Percentiles rank a stretch among this genome's conserved stretches.
phyloP scores from a whole-genome alignment of 1,140 invertebrate genomes.

The Schmidtea mediterranea region DNA sequence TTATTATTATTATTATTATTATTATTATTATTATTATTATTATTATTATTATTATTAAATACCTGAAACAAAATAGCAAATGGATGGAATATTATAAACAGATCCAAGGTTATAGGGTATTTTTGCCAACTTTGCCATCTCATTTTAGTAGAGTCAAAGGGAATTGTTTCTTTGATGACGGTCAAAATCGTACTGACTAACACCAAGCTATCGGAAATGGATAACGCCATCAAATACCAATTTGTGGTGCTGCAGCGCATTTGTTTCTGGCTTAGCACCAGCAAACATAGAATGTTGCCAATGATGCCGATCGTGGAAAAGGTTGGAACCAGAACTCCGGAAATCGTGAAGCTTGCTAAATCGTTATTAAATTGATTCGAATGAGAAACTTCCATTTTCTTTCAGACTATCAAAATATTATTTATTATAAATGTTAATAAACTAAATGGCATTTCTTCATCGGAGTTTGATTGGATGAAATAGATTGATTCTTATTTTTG shows the following conservation, averaged over 20 bases:
- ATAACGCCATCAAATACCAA: conserved; percentile 19
- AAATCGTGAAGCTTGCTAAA: no score
- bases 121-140: not conserved
- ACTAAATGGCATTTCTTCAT: no score
- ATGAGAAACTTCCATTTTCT: no score
- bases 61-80: conserved; percentile 1
- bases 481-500: no score
- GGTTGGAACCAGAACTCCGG: no score
- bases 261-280: conserved; percentile 16
- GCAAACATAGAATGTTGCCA: conserved; percentile 19
- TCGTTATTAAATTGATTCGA: no score
- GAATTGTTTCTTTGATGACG: not conserved
- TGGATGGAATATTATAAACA: not conserved
- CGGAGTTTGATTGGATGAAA: no score
- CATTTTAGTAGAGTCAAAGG: not conserved
- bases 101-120: not conserved
- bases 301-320: conserved; percentile 13
- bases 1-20: no score
- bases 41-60: no score
- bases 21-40: no score
- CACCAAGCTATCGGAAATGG: conserved; percentile 19
- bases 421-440: no score
- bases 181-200: conserved; percentile 8
- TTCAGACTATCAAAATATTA: no score
- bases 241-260: conserved; percentile 21